Conservation (phyloP, 2,797 vertebrate species). For the Cuniculus paca region DNA sequence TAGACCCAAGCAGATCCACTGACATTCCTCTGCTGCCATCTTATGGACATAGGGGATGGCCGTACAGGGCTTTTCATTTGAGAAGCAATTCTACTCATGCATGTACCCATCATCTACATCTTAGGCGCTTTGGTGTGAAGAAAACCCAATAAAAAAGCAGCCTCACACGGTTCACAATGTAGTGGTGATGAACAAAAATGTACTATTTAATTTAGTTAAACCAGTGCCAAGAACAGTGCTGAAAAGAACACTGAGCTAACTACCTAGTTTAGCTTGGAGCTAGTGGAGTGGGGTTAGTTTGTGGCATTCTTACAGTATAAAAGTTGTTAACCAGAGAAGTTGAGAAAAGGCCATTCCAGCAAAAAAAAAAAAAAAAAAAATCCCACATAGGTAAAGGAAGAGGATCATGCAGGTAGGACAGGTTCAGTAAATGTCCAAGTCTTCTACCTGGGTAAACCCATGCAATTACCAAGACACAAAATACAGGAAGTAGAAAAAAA, state of each 20-base stretch:
- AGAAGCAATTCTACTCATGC: not conserved
- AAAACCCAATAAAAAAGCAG: not conserved
- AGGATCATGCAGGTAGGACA: not conserved
- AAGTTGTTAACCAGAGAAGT: not conserved
- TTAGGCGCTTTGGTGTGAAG: not conserved
- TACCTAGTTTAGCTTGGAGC: not conserved
- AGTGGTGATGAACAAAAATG: not conserved
- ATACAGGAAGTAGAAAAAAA: not conserved
- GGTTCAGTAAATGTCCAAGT: not conserved
- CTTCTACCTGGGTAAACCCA: not conserved
- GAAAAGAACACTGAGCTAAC: not conserved
- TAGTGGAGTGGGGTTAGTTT: not conserved
- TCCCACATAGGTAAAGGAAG: not conserved
- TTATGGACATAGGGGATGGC: constrained; percentile 57
- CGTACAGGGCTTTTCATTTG: not conserved
- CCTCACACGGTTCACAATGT: not conserved
- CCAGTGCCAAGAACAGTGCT: not conserved
- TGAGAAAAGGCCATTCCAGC: not conserved
- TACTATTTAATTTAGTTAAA: not conserved
- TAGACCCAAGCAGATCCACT: accelerated
- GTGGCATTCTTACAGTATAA: not conserved
- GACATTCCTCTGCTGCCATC: constrained; percentile 83
- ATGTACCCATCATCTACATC: not conserved
- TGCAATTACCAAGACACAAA: not conserved
- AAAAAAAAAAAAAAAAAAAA: not conserved